phyloP scores from a whole-genome alignment of 2,888 invertebrate species.

The Eupelmus urozonus region DNA sequence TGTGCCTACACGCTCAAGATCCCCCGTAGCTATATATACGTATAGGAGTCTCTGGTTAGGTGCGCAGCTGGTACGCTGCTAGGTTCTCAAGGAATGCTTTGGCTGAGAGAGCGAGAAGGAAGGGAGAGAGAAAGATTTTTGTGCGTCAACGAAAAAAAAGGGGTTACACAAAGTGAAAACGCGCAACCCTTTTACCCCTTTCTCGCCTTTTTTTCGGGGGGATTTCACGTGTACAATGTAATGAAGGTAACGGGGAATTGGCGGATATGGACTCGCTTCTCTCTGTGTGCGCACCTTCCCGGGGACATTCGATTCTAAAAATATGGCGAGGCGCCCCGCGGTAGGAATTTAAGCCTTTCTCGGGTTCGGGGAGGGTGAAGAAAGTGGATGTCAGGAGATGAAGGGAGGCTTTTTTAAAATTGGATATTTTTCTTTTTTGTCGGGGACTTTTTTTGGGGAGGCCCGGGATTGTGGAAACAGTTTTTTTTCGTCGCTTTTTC shows the following conservation, averaged over 20 bases:
- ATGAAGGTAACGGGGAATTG: conserved; percentile 33
- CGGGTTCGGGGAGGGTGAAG: not conserved
- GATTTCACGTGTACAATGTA: conserved; percentile 24
- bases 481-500: conserved; percentile 18
- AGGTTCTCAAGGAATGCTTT: not conserved
- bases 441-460: not conserved
- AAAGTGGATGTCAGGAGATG: not conserved
- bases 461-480: not conserved
- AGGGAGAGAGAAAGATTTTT: no score
- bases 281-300: conserved; percentile 17
- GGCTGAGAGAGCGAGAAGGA: no score
- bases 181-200: conserved; percentile 23
- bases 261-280: conserved; percentile 24
- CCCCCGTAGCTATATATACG: conserved; percentile 31
- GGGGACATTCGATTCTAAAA: conserved; percentile 52
- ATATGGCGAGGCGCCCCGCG: conserved; percentile 37
- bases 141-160: not conserved
- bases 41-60: conserved; percentile 13
- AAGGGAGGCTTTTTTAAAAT: conserved; percentile 31
- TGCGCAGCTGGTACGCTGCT: conserved; percentile 45
- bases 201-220: conserved; percentile 22
- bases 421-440: conserved; percentile 1
- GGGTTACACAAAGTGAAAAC: not conserved
- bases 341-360: conserved; percentile 42
- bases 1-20: conserved; percentile 1